phyloP scores from a whole-genome alignment of 2,797 vertebrate species.

The Halcyon badia region DNA sequence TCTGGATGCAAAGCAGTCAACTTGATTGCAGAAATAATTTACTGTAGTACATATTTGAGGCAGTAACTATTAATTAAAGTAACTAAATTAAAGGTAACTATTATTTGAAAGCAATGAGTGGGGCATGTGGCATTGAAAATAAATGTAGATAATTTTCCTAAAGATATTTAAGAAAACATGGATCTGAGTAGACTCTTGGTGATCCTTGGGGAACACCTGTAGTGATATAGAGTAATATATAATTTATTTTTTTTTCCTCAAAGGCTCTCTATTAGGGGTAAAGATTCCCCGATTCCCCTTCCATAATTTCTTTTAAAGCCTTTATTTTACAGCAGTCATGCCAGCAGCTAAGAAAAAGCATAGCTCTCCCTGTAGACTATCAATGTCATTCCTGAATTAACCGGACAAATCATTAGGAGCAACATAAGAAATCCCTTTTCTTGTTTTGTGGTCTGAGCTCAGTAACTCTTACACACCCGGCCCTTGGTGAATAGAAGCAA shows the following conservation, averaged over 20 bases:
- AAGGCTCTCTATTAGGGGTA: not conserved
- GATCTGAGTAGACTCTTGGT: not conserved
- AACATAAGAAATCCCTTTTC: not conserved
- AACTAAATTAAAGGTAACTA: not conserved
- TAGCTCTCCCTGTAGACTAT: slow-evolving; percentile 25
- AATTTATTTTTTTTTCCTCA: slow-evolving; percentile 27
- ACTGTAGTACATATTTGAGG: not conserved
- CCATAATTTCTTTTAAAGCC: slow-evolving; percentile 32
- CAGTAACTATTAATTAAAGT: not conserved
- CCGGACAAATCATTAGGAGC: not conserved
- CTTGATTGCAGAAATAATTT: not conserved
- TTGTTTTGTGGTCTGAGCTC: not conserved
- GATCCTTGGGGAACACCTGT: not conserved
- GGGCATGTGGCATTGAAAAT: not conserved
- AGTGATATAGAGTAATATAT: not conserved
- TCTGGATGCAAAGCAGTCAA: not conserved
- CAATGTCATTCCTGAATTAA: slow-evolving; percentile 31
- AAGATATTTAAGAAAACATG: not conserved
- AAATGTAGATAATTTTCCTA: not conserved
- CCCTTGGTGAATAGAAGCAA: slow-evolving; percentile 12
- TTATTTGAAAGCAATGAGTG: not conserved
- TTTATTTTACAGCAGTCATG: slow-evolving; percentile 28
- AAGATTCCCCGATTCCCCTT: not conserved
- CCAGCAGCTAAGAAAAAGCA: slow-evolving; percentile 50
- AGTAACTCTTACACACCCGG: not conserved